A percentile compares a stretch with the other conserved stretches of the same genome.
These are phyloP conservation scores for Toxotes lorentzi DNA, from an alignment of 2,797 vertebrate species.

Conservation along the genomic window DNA sequence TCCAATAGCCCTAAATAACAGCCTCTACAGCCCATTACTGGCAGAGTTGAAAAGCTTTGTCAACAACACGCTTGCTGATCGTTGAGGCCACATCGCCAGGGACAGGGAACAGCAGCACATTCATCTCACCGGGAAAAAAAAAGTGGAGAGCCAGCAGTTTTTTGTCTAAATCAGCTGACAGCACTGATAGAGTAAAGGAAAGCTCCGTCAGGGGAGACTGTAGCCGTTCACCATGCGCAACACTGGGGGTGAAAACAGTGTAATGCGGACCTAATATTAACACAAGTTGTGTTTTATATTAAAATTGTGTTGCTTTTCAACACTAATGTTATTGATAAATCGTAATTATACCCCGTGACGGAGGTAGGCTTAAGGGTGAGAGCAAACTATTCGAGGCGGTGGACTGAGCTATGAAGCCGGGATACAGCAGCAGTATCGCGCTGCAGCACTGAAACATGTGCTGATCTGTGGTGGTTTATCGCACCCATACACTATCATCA, in stretches of 20 bases:
- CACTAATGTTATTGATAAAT: background rate
- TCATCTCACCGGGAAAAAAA: constrained; percentile 49
- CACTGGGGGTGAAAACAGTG: background rate
- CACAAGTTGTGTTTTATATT: constrained; percentile 17
- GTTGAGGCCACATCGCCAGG: constrained; percentile 46
- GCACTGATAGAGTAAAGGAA: constrained; percentile 52
- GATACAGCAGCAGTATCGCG: constrained; percentile 36
- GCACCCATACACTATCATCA: background rate
- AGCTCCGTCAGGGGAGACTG: constrained; percentile 20
- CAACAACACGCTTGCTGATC: constrained; percentile 66
- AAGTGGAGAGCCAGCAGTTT: constrained; percentile 79
- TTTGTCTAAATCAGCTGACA: constrained; percentile 75
- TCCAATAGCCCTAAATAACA: constrained; percentile 3
- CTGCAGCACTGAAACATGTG: constrained; percentile 64
- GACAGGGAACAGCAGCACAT: constrained; percentile 61
- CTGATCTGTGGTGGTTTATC: constrained; percentile 20
- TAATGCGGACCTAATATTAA: background rate
- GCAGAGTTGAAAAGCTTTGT: constrained; percentile 68
- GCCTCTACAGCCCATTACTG: constrained; percentile 25
- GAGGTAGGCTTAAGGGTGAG: background rate
- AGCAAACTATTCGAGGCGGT: constrained; percentile 13
- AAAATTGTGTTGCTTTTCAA: background rate
- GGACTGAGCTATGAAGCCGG: constrained; percentile 10
- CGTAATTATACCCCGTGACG: background rate
- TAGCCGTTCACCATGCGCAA: constrained; percentile 37